Conservation (phyloP, 2,797 vertebrate species). For the Coluber constrictor region DNA sequence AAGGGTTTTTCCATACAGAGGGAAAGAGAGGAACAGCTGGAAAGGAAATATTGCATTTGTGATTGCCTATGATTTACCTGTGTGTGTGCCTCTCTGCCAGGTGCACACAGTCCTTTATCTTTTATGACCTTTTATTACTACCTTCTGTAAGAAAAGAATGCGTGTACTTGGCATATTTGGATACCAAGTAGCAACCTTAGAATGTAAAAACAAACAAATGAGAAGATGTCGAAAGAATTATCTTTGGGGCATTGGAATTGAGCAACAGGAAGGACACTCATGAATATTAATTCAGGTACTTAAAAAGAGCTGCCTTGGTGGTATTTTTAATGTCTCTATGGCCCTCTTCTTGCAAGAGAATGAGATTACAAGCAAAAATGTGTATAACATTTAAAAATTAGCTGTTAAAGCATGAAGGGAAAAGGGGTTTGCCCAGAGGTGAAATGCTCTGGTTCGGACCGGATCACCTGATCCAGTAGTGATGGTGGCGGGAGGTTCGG, state of each 20-base stretch:
- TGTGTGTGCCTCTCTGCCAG: constrained; percentile 10
- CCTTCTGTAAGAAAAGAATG: constrained; percentile 25
- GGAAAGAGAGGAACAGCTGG: constrained; percentile 6
- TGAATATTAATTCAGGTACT: background rate
- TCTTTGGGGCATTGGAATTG: constrained; percentile 4
- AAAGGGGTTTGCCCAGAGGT: background rate
- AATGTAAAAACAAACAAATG: background rate
- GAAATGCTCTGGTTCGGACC: too few species aligned
- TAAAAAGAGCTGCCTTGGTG: background rate
- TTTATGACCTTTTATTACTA: constrained; percentile 36
- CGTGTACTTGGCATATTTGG: background rate
- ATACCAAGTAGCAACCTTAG: background rate
- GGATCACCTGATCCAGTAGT: too few species aligned
- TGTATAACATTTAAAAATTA: background rate
- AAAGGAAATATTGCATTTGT: constrained; percentile 19
- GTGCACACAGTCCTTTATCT: constrained; percentile 22
- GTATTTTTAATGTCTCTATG: background rate
- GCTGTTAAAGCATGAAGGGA: background rate
- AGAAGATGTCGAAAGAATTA: background rate
- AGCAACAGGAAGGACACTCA: background rate
- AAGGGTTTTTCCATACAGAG: background rate
- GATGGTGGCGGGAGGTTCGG: too few species aligned
- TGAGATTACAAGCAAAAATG: background rate
- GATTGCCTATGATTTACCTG: constrained; percentile 25
- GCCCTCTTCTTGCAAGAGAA: background rate